Percentiles rank a stretch among this genome's conserved stretches.
Conservation (phyloP, 2,797 vertebrate genomes). For the Bradypodion ventrale region DNA sequence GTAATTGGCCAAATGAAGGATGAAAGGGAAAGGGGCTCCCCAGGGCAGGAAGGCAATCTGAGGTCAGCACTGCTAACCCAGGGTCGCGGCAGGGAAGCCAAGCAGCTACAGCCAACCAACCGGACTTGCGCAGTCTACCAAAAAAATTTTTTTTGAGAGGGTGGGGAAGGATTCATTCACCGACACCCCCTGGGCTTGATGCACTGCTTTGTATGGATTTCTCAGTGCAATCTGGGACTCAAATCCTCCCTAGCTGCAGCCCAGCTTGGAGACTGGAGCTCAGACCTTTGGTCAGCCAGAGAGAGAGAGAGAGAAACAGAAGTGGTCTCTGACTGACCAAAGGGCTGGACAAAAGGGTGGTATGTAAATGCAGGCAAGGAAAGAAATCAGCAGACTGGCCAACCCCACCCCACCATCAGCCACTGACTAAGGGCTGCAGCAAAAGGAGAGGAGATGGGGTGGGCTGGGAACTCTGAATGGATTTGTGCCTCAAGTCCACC, state of each 20-base stretch:
- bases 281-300: too few species aligned
- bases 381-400: too few species aligned
- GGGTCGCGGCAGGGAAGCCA: not conserved
- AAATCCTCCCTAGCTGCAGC: not conserved
- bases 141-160: not conserved
- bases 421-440: too few species aligned
- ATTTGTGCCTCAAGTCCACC: too few species aligned
- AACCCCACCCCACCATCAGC: too few species aligned
- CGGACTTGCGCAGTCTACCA: not conserved
- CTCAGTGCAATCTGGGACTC: not conserved
- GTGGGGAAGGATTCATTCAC: not conserved
- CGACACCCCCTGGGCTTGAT: too few species aligned
- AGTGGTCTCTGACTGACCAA: too few species aligned
- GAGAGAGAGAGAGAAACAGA: too few species aligned
- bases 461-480: too few species aligned
- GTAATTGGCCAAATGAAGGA: not conserved
- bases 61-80: not conserved
- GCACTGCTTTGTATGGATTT: not conserved
- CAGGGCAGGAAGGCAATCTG: not conserved
- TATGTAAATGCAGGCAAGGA: too few species aligned
- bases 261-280: not conserved
- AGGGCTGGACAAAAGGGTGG: too few species aligned
- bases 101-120: not conserved
- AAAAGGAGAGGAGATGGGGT: too few species aligned
- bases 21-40: not conserved